Evolutionary conservation across 2,888 invertebrate genomes (phyloP), one percentile per base, ranked within the genome.

Genomic region (Lottia gigantea): DNA sequence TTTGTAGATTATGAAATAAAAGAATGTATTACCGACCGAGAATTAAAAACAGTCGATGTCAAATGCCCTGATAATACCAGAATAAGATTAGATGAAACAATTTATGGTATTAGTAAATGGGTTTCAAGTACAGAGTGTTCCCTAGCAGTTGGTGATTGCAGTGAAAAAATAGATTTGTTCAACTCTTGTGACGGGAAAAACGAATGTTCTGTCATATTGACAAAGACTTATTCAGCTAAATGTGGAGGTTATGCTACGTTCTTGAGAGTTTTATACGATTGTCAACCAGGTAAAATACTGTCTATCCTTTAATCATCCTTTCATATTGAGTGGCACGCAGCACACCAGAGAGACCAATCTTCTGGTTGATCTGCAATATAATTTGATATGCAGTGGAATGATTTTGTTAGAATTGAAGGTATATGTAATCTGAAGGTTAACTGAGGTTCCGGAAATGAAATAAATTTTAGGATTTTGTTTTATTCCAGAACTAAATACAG

Each of bases 201-300:
- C 40, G 73, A 71, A 66, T 76, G 76, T 62, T 71, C 67, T 0
- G 45, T 67, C 26, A 25, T 62, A n/a, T 72, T 74, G 25, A 63
- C 47, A 19, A 67, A 67, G 68, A 72, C 73, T 3, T 76, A 70
- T 63, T 71, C 73, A 8, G 64, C 71, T 14, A 67, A 31, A 45
- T 76, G 76, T 55, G 76, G 73, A 14, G 40, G 40, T 40, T 74
- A 73, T 63, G 67, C 71, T 55, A 71, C 76, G 11, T 65, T 73
- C 61, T 66, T 74, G 66, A 64, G 61, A 19, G 67, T 76, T 55
- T 62, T 45, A 40, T 76, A 72, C 49, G 71, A 69, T 66, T 76
- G 73, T 23, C 55, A 63, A 45, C 19, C 46, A 66, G 71, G 73
- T 71, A 31, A 68, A 67, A 19, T 55, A 40, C 7, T 40, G 6